Conservation (phyloP, 2,113 vertebrate species). For the Gymnorhina tibicen region DNA sequence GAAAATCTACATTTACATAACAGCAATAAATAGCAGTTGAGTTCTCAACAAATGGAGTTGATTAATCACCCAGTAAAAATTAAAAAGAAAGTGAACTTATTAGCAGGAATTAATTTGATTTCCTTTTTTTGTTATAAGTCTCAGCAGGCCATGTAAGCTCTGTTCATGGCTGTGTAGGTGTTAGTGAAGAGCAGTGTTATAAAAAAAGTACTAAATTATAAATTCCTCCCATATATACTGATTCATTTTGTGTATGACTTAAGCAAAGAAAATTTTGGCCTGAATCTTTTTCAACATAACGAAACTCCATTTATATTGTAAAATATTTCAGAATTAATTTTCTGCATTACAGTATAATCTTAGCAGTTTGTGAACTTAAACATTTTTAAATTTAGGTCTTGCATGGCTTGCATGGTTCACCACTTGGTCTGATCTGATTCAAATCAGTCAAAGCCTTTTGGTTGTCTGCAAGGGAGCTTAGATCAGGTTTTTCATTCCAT, state of each 20-base stretch:
- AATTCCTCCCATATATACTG: constrained; percentile 71
- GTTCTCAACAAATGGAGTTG: constrained; percentile 45
- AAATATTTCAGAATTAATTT: not conserved
- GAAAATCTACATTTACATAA: constrained; percentile 27
- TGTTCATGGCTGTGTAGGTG: constrained; percentile 66
- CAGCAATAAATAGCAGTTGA: constrained; percentile 23
- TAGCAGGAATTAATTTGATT: constrained; percentile 67
- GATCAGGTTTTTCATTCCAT: not conserved
- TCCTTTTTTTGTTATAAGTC: constrained; percentile 45
- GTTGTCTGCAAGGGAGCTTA: not conserved
- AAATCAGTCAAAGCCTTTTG: not conserved
- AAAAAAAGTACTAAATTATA: constrained; percentile 67
- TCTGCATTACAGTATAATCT: not conserved
- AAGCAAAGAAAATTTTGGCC: not conserved
- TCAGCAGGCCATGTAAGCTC: constrained; percentile 14
- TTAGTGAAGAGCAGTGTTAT: constrained; percentile 62
- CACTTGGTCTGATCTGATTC: not conserved
- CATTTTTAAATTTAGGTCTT: not conserved
- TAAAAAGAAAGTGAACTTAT: constrained; percentile 50
- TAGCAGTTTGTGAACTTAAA: not conserved
- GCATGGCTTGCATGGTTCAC: not conserved
- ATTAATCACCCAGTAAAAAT: constrained; percentile 58
- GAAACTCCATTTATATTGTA: not conserved
- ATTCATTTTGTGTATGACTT: constrained; percentile 64
- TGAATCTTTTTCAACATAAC: not conserved